Percentiles rank a stretch among this genome's conserved stretches.
These are phyloP conservation scores for Emydura subglobosa DNA, from an alignment of 2,113 vertebrate genomes.

Conservation along the genomic window DNA sequence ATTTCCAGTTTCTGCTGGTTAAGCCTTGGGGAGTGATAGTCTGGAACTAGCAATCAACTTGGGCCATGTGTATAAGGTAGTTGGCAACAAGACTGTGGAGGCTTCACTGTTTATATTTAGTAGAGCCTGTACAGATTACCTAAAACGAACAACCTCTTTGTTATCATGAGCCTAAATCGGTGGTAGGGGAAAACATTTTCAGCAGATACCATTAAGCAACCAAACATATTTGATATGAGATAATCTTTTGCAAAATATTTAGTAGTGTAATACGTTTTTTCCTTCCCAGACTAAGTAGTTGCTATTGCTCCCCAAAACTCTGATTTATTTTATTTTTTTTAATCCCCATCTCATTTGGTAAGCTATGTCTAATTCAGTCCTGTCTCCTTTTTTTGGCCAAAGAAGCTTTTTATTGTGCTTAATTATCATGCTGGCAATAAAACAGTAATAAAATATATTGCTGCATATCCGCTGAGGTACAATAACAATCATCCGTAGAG, in stretches of 20 bases:
- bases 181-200: not conserved
- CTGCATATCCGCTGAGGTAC: constrained; percentile 15
- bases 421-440: constrained; percentile 36
- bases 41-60: not conserved
- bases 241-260: not conserved
- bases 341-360: not conserved
- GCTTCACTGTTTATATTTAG: not conserved
- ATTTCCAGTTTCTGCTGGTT: not conserved
- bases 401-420: constrained; percentile 46
- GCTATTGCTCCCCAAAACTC: not conserved
- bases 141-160: not conserved
- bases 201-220: not conserved
- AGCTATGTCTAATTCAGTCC: not conserved
- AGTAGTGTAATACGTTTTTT: not conserved
- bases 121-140: not conserved
- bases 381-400: constrained; percentile 4
- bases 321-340: not conserved
- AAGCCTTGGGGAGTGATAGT: not conserved
- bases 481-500: not conserved
- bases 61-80: not conserved
- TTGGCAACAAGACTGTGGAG: not conserved
- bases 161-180: not conserved
- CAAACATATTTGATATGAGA: not conserved
- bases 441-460: constrained; percentile 32
- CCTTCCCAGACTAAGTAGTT: not conserved